A percentile compares a stretch with the other conserved stretches of the same genome.
These are phyloP conservation scores for Onychomys leucogaster DNA, from an alignment of 2,797 vertebrate genomes.

Conservation along the genomic window DNA sequence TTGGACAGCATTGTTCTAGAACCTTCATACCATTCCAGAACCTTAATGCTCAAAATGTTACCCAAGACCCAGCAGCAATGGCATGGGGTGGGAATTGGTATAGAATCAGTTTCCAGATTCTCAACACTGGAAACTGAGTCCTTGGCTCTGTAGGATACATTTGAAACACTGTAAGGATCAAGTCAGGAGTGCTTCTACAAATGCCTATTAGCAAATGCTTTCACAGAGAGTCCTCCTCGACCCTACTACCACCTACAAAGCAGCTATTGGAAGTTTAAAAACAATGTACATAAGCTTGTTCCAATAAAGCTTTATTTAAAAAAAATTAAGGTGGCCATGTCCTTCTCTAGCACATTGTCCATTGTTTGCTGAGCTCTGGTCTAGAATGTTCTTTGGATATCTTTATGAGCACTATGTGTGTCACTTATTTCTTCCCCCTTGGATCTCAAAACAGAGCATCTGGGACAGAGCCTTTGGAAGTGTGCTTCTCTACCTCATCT, in stretches of 20 bases:
- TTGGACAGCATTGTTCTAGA: neutral
- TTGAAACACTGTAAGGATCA: neutral
- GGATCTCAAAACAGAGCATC: neutral
- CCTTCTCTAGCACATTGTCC: neutral
- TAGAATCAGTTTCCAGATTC: neutral
- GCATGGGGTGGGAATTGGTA: neutral
- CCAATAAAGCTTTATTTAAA: conserved; percentile 20
- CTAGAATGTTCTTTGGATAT: neutral
- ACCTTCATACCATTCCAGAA: neutral
- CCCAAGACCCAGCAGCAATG: neutral
- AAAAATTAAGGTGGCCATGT: neutral
- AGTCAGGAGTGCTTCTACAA: neutral
- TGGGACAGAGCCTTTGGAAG: neutral
- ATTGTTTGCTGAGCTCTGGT: neutral
- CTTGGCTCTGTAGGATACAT: neutral
- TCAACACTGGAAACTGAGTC: neutral
- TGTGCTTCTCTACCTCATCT: neutral
- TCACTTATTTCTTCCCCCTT: neutral
- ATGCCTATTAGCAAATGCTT: neutral
- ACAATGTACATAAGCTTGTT: neutral
- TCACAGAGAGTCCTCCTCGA: no score
- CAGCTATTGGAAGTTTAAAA: neutral
- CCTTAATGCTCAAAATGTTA: neutral
- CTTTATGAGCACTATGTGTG: neutral
- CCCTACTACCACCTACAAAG: neutral